Percentiles rank a stretch among this genome's conserved stretches.
Conservation (phyloP, 92 coral and sea anemone genomes). For the Siderastrea radians region DNA sequence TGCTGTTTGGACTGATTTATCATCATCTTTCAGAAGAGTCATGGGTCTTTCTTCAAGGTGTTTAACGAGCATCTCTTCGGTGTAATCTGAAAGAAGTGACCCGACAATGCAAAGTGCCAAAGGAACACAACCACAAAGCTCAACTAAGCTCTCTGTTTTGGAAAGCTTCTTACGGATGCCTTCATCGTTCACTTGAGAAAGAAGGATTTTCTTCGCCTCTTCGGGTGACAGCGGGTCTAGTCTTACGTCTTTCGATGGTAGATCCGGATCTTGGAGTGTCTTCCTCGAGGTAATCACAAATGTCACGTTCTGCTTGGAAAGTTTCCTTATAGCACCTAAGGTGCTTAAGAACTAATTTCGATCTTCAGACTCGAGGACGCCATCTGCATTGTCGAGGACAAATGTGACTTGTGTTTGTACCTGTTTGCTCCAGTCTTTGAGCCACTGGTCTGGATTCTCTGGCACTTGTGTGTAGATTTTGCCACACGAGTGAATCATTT, state of each 20-base stretch:
- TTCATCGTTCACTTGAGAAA: not conserved
- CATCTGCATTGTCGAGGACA: conserved; percentile 55
- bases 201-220: not conserved
- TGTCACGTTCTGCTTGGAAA: conserved; percentile 16
- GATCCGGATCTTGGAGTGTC: not conserved
- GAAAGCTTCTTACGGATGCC: not conserved
- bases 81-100: conserved; percentile 48
- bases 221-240: not conserved
- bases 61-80: not conserved
- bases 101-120: conserved; percentile 67
- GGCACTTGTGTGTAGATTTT: not conserved
- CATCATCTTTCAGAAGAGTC: conserved; percentile 11
- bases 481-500: conserved; percentile 9
- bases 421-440: conserved; percentile 46
- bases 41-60: conserved; percentile 37
- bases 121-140: conserved; percentile 67
- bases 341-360: not conserved
- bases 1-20: conserved; percentile 11
- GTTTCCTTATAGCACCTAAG: conserved; percentile 9
- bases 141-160: conserved; percentile 2
- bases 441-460: conserved; percentile 17
- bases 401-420: not conserved
- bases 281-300: conserved; percentile 41
- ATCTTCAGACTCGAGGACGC: conserved; percentile 10
- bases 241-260: not conserved